Conservation (phyloP, 2,888 invertebrate species). For the Scaptomyza reducta region DNA sequence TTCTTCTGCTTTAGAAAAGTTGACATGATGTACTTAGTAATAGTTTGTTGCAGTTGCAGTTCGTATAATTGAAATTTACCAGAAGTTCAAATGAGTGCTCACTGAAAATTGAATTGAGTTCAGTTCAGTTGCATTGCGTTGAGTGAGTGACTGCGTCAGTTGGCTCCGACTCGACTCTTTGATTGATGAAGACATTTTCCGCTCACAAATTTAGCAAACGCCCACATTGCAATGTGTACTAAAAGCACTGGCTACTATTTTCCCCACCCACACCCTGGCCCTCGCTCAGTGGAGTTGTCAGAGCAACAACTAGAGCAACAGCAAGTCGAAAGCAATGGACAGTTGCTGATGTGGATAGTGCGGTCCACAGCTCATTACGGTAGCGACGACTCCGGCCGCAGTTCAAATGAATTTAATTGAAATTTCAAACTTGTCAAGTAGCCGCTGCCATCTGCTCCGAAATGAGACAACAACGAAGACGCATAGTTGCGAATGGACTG, state of each 20-base stretch:
- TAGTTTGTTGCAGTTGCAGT: constrained; percentile 58
- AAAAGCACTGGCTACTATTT: too few species aligned
- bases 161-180: constrained; percentile 47
- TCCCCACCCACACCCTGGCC: not conserved
- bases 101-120: constrained; percentile 45
- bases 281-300: constrained; percentile 32
- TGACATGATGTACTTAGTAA: constrained; percentile 73
- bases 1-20: constrained; percentile 33
- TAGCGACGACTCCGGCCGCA: constrained; percentile 59
- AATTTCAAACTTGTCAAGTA: constrained; percentile 80
- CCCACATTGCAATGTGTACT: constrained; percentile 29
- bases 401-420: constrained; percentile 81
- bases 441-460: constrained; percentile 30
- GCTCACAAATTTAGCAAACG: constrained; percentile 59
- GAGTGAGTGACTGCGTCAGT: constrained; percentile 70
- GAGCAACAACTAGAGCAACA: constrained; percentile 27
- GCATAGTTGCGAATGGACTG: constrained; percentile 54
- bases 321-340: constrained; percentile 28
- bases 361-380: constrained; percentile 69
- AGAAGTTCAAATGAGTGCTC: constrained; percentile 27
- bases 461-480: constrained; percentile 63
- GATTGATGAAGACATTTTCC: constrained; percentile 80
- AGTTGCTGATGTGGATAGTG: constrained; percentile 25
- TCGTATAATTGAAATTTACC: constrained; percentile 76
- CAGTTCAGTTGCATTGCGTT: constrained; percentile 36